Evolutionary conservation across 1,140 invertebrate genomes (phyloP), one percentile per base, ranked within the genome.

Genomic region (Drosophila pallidifrons): DNA sequence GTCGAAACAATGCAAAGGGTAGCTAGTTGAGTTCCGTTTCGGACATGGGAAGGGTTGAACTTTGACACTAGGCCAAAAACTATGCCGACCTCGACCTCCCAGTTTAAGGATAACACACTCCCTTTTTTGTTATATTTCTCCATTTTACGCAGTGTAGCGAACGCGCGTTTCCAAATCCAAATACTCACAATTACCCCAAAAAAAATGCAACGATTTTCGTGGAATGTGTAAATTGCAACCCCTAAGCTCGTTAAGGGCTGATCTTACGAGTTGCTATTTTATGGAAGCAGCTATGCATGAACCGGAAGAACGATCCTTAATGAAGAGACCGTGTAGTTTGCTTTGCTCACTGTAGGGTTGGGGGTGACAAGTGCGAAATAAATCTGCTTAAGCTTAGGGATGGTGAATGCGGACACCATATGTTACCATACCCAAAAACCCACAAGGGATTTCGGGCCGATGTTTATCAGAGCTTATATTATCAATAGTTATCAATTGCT

Each of bases 121-220:
- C 68, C 47, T 71, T 65, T 61, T 67, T 45, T 25, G 20, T 38
- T 38, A 8, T 11, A 58, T 79, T 68, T 68, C 75, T 70, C 82
- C 76, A 86, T 86, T 86, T 86, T 87, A 54, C 43, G 52, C 38
- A 32, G 25, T 16, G 11, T 6, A 20, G 2, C 28, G 38, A 63
- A 57, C 43, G 11, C 61, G 11, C 61, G 35, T 70, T 86, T 66
- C 10, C 15, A 49, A 79, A 72, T 20, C 64, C 64, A 86, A 86
- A 79, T 77, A 60, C 16, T 35, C 47, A 79, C 67, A 76, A 73
- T 76, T 86, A 82, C 65, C 79, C 82, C 66, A 45, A 87, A 86
- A 79, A 86, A 76, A 55, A n/a, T 41, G 32, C 8, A 45, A 38
- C 51, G 54, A 70, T 83, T 83, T 71, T 13, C 25, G 25, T 25